Evolutionary conservation across 1,140 invertebrate genomes (phyloP).

Genomic region (Temnothorax curvispinosus): DNA sequence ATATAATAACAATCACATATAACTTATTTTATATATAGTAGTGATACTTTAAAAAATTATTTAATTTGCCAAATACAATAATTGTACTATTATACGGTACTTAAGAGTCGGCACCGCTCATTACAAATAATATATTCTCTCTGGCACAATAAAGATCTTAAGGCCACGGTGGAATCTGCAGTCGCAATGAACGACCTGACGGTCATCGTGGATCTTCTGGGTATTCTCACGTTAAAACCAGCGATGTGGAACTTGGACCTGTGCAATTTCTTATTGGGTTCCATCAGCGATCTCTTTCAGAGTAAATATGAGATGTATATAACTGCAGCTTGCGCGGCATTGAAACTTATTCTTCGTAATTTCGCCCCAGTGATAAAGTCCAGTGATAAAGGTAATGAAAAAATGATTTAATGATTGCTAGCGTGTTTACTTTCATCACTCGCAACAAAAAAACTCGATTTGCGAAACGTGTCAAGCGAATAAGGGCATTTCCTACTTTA

Average conservation of each 20-base stretch:
- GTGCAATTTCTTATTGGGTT: slow-evolving; percentile 94
- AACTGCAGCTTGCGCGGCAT: too few species aligned
- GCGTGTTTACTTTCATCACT: not conserved
- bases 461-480: not conserved
- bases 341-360: too few species aligned
- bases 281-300: slow-evolving; percentile 94
- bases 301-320: slow-evolving; percentile 97
- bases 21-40: too few species aligned
- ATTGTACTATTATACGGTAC: slow-evolving; percentile 84
- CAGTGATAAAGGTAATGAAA: too few species aligned
- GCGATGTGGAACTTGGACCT: slow-evolving; percentile 97
- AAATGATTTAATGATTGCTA: too few species aligned
- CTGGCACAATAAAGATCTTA: slow-evolving; percentile 90
- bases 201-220: slow-evolving; percentile 93
- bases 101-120: slow-evolving; percentile 90
- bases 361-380: too few species aligned
- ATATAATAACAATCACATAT: too few species aligned
- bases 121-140: slow-evolving; percentile 91
- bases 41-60: too few species aligned
- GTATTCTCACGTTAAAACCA: slow-evolving; percentile 92
- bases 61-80: too few species aligned
- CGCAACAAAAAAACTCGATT: not conserved
- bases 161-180: slow-evolving; percentile 93
- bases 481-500: not conserved
- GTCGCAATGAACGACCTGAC: slow-evolving; percentile 93